These are phyloP conservation scores for Todiramphus saurophagus DNA, from an alignment of 2,113 vertebrate species.

Conservation along the genomic window DNA sequence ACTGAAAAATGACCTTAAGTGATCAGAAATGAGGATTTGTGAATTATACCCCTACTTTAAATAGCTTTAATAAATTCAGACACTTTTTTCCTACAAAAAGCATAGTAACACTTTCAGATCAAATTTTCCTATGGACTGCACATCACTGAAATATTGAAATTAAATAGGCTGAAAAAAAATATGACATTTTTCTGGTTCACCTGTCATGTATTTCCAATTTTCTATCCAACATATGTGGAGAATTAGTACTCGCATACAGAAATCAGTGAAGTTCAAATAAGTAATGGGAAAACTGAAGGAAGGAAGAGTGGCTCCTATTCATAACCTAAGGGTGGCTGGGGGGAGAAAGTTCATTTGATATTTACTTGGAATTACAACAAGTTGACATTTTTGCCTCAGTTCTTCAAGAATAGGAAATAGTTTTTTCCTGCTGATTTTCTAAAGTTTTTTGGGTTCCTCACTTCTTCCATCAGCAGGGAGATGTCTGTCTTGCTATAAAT, in stretches of 20 bases:
- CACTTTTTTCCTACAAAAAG: neutral
- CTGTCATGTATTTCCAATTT: neutral
- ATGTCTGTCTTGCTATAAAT: neutral
- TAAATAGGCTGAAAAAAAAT: slow-evolving; percentile 22
- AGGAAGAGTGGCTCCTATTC: neutral
- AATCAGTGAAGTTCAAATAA: neutral
- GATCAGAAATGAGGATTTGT: neutral
- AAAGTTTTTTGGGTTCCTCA: neutral
- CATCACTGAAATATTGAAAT: neutral
- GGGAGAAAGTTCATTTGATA: neutral
- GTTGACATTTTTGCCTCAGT: neutral
- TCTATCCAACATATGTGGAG: neutral
- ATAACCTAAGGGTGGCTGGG: neutral
- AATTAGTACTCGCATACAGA: neutral
- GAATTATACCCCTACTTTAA: neutral
- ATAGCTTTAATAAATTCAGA: neutral
- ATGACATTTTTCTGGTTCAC: slow-evolving; percentile 25
- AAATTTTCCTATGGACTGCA: neutral
- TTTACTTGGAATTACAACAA: neutral
- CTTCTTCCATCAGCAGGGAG: neutral
- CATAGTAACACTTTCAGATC: neutral
- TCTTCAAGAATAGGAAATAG: neutral
- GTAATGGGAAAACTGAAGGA: neutral
- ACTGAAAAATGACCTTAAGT: neutral
- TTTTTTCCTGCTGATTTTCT: neutral